Percentiles rank a stretch among this genome's conserved stretches.
phyloP scores from a whole-genome alignment of 2,797 vertebrate species.

The Remorina albescens region DNA sequence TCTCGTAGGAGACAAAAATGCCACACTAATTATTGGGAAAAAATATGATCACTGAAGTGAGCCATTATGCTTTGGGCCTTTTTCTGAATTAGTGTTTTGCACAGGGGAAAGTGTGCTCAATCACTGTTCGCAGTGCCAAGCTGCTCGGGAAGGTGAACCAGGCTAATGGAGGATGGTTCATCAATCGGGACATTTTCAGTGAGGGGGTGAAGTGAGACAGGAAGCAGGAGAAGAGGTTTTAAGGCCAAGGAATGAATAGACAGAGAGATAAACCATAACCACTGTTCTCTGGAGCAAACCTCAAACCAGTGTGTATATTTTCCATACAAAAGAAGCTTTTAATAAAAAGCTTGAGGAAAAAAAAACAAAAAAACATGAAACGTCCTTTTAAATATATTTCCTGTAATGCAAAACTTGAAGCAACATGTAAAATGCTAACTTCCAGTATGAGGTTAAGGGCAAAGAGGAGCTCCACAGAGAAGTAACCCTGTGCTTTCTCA shows the following conservation, averaged over 20 bases:
- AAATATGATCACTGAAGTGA: conserved; percentile 75
- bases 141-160: conserved; percentile 54
- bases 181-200: conserved; percentile 44
- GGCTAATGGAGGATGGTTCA: conserved; percentile 66
- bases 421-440: background rate
- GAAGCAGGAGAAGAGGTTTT: background rate
- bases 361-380: too few relatives aligned
- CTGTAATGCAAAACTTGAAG: background rate
- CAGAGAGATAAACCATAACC: background rate
- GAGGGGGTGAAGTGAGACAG: conserved; percentile 12
- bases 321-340: too few relatives aligned
- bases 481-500: too few relatives aligned
- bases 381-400: too few relatives aligned
- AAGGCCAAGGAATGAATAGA: background rate
- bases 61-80: conserved; percentile 71
- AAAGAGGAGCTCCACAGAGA: too few relatives aligned
- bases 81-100: conserved; percentile 71
- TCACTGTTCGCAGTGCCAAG: conserved; percentile 69
- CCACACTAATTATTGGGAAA: conserved; percentile 71
- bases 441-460: background rate
- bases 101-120: conserved; percentile 69
- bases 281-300: background rate
- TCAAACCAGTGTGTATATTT: too few relatives aligned
- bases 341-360: too few relatives aligned
- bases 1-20: conserved; percentile 70